Conservation (phyloP, 2,113 vertebrate genomes). For the Hemichromis elongatus region DNA sequence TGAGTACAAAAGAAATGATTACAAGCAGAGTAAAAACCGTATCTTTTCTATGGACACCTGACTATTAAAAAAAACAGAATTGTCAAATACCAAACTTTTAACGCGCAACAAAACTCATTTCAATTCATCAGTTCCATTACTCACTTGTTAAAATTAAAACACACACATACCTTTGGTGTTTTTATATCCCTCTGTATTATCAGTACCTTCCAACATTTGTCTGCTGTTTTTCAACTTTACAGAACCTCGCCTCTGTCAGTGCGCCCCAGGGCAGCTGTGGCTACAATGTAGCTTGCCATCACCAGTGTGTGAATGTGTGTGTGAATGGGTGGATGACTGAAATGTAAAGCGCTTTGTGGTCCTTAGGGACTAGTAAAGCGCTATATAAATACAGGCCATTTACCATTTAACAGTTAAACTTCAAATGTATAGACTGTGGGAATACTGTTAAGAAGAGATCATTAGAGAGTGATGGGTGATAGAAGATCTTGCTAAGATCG, state of each 20-base stretch:
- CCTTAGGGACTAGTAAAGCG: too few species aligned
- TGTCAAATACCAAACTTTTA: neutral
- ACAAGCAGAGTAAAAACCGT: neutral
- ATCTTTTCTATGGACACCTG: neutral
- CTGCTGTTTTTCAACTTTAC: neutral
- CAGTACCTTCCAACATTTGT: neutral
- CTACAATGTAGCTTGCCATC: too few species aligned
- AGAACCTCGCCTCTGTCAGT: too few species aligned
- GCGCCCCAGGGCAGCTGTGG: too few species aligned
- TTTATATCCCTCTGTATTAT: neutral
- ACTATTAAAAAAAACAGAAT: neutral
- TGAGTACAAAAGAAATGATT: neutral
- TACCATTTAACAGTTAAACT: neutral
- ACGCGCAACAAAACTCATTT: neutral
- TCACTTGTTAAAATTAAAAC: neutral
- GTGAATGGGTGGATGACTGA: too few species aligned
- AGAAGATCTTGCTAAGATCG: neutral
- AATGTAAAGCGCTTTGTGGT: too few species aligned
- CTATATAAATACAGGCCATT: too few species aligned
- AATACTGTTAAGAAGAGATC: neutral
- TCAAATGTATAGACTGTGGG: neutral
- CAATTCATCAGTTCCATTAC: neutral
- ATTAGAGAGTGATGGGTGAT: neutral
- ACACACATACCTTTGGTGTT: neutral
- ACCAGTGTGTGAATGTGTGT: too few species aligned